Percentiles rank a stretch among this genome's conserved stretches.
phyloP scores from a whole-genome alignment of 2,888 invertebrate species.

The Athrips mouffetella region DNA sequence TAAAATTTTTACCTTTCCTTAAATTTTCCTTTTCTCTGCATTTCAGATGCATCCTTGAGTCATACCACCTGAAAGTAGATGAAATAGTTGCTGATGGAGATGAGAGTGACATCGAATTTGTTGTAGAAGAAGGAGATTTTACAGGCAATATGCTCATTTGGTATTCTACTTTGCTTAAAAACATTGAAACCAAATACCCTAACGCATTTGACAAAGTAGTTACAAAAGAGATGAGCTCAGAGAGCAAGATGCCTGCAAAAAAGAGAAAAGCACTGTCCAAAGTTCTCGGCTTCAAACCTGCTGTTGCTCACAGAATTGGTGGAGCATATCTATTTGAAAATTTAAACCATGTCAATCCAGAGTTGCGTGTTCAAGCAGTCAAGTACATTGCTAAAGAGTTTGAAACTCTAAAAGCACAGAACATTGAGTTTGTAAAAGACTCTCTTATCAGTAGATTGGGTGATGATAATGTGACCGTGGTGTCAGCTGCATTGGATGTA shows the following conservation, averaged over 20 bases:
- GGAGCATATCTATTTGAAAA: slow-evolving; percentile 81
- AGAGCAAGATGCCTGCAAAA: slow-evolving; percentile 41
- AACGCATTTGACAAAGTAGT: slow-evolving; percentile 83
- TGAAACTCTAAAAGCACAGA: slow-evolving; percentile 63
- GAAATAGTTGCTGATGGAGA: slow-evolving; percentile 38
- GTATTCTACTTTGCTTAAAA: slow-evolving; percentile 77
- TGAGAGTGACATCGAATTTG: slow-evolving; percentile 68
- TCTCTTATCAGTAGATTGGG: slow-evolving; percentile 81
- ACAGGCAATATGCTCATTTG: slow-evolving; percentile 61
- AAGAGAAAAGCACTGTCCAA: slow-evolving; percentile 60
- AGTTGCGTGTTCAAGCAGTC: slow-evolving; percentile 82
- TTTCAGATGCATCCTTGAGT: slow-evolving; percentile 71
- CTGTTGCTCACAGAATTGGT: slow-evolving; percentile 71
- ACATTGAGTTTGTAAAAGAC: slow-evolving; percentile 80
- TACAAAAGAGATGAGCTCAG: slow-evolving; percentile 72
- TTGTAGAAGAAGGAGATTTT: slow-evolving; percentile 59
- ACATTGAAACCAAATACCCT: slow-evolving; percentile 84
- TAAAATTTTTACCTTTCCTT: slow-evolving; percentile 7
- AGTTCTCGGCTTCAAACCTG: slow-evolving; percentile 74
- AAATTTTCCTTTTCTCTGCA: not conserved
- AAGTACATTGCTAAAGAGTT: slow-evolving; percentile 79
- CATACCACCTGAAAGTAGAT: slow-evolving; percentile 35
- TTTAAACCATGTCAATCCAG: slow-evolving; percentile 83
- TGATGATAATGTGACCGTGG: slow-evolving; percentile 82
- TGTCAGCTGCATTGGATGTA: slow-evolving; percentile 74